Conservation (phyloP, 2,797 vertebrate genomes). For the Coranthus polyacanthus region DNA sequence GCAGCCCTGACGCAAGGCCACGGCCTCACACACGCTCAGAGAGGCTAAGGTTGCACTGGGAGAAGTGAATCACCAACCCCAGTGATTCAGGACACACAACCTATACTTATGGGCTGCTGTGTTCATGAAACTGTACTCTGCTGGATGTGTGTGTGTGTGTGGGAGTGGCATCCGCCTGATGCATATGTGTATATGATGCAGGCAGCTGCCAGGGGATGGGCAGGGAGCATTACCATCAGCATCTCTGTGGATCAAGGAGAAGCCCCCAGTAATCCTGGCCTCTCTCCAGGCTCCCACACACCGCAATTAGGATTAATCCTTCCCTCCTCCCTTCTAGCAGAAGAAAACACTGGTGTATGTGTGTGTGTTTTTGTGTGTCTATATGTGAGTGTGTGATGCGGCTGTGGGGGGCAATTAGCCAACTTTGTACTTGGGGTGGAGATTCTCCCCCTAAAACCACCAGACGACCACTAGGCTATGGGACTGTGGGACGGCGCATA, state of each 20-base stretch:
- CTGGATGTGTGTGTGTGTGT: conserved; percentile 59
- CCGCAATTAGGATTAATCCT: conserved; percentile 82
- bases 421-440: conserved; percentile 74
- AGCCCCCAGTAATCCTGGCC: conserved; percentile 82
- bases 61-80: conserved; percentile 81
- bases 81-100: conserved; percentile 74
- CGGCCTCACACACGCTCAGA: conserved; percentile 66
- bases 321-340: conserved; percentile 65
- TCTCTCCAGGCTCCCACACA: conserved; percentile 80
- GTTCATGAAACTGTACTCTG: conserved; percentile 71
- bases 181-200: conserved; percentile 44
- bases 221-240: conserved; percentile 81
- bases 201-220: conserved; percentile 70
- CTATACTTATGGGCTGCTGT: conserved; percentile 83
- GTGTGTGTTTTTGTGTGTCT: conserved; percentile 24
- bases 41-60: conserved; percentile 65
- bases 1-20: conserved; percentile 75
- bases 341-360: conserved; percentile 55
- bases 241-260: conserved; percentile 81
- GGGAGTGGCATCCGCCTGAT: conserved; percentile 57
- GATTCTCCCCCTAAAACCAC: conserved; percentile 69
- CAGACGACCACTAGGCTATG: conserved; percentile 74
- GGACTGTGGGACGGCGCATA: conserved; percentile 61
- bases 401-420: conserved; percentile 74
- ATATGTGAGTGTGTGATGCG: conserved; percentile 48